These are phyloP conservation scores for Nematolebias whitei DNA, from an alignment of 2,113 vertebrate species.

Conservation along the genomic window DNA sequence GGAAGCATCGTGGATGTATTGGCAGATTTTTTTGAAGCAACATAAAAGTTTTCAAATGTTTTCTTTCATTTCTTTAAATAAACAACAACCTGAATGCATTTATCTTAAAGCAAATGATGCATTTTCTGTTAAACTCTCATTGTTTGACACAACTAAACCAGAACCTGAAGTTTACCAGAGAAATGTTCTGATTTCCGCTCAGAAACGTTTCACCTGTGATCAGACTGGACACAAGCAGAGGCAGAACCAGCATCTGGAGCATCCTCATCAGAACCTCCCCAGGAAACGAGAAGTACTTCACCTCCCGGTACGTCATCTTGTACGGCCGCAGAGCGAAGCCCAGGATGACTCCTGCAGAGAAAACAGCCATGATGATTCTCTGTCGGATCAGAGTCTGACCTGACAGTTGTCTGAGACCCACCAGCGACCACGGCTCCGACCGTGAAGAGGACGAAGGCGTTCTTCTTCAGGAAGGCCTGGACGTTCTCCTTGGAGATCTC, in stretches of 20 bases:
- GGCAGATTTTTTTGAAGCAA: too few species aligned
- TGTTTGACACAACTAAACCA: too few species aligned
- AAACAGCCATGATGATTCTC: not conserved
- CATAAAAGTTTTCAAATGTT: too few species aligned
- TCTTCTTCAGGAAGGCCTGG: conserved; percentile 89
- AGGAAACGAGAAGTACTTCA: conserved; percentile 97
- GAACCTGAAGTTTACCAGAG: too few species aligned
- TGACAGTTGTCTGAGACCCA: conserved; percentile 64
- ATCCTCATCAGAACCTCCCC: conserved; percentile 96
- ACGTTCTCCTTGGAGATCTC: conserved; percentile 93
- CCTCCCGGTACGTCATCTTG: conserved; percentile 90
- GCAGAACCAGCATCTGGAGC: conserved; percentile 96
- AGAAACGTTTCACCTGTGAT: conserved; percentile 88
- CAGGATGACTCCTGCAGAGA: conserved; percentile 84
- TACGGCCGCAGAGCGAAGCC: conserved; percentile 90
- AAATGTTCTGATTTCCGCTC: too few species aligned
- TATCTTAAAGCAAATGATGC: too few species aligned
- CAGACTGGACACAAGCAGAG: conserved; percentile 91
- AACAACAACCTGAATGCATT: too few species aligned
- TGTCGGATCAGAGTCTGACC: too few species aligned
- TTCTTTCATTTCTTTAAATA: too few species aligned
- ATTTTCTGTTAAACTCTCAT: too few species aligned
- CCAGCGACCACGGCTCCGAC: conserved; percentile 90
- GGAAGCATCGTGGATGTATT: too few species aligned
- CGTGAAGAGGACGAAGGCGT: conserved; percentile 95